Evolutionary conservation across 2,797 vertebrate species (phyloP).

Genomic region (Pseudochaenichthys georgianus): DNA sequence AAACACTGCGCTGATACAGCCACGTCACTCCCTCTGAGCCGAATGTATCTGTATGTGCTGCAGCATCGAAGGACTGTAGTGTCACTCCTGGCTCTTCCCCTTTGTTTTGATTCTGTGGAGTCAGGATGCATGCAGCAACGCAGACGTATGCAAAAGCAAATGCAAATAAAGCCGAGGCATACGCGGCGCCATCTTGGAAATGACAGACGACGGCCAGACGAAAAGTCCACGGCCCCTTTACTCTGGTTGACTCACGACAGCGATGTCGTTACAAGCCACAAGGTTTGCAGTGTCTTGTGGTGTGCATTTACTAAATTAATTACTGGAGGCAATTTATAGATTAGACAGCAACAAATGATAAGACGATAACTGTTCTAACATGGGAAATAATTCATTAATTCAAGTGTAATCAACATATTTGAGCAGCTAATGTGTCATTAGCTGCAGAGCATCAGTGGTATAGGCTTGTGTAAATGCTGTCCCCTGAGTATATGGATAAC

Average conservation of each 20-base stretch:
- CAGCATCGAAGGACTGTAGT: constrained; percentile 36
- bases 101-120: constrained; percentile 72
- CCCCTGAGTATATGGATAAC: constrained; percentile 57
- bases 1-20: constrained; percentile 67
- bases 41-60: constrained; percentile 37
- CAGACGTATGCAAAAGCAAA: constrained; percentile 71
- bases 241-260: constrained; percentile 64
- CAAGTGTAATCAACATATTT: constrained; percentile 39
- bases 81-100: constrained; percentile 54
- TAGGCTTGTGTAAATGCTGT: constrained; percentile 40
- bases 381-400: neutral
- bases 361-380: neutral
- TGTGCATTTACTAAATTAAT: constrained; percentile 24
- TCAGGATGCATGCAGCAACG: constrained; percentile 60
- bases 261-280: constrained; percentile 57
- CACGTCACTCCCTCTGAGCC: constrained; percentile 58
- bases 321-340: constrained; percentile 9
- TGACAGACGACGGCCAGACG: constrained; percentile 79
- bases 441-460: constrained; percentile 28
- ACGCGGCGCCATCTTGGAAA: constrained; percentile 75
- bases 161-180: constrained; percentile 76
- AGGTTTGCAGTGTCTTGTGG: constrained; percentile 42
- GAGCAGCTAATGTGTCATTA: constrained; percentile 38
- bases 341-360: neutral
- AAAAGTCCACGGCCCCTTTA: constrained; percentile 75